These are phyloP conservation scores for Beris morrisii DNA, from an alignment of 2,888 invertebrate genomes.

Conservation along the genomic window DNA sequence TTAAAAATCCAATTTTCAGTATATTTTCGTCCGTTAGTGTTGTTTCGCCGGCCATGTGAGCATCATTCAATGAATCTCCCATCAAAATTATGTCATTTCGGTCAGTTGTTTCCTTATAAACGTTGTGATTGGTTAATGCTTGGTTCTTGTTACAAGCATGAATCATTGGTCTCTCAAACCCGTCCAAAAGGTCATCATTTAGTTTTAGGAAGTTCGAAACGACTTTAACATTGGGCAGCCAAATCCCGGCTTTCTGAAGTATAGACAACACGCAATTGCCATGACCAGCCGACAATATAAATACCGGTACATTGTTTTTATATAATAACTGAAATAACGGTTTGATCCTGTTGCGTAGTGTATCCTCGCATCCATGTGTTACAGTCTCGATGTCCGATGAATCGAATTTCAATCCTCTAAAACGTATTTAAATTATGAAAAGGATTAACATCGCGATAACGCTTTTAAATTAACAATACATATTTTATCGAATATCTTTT, in stretches of 20 bases:
- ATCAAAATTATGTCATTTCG: slow-evolving; percentile 82
- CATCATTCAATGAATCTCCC: slow-evolving; percentile 92
- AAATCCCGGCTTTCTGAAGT: slow-evolving; percentile 65
- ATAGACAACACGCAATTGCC: slow-evolving; percentile 85
- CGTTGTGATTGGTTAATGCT: slow-evolving; percentile 71
- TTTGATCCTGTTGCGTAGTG: slow-evolving; percentile 66
- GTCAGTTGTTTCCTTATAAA: slow-evolving; percentile 66
- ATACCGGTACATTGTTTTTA: slow-evolving; percentile 72
- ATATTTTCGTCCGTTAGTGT: slow-evolving; percentile 72
- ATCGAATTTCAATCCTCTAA: neutral
- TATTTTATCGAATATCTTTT: too few relatives aligned
- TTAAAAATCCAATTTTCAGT: slow-evolving; percentile 90
- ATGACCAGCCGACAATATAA: slow-evolving; percentile 94
- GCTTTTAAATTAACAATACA: too few relatives aligned
- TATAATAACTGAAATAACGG: slow-evolving; percentile 68
- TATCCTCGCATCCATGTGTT: slow-evolving; percentile 57
- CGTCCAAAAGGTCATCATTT: slow-evolving; percentile 65
- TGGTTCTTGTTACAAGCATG: slow-evolving; percentile 96
- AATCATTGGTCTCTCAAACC: slow-evolving; percentile 76
- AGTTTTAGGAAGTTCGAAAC: slow-evolving; percentile 86
- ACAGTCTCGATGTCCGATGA: slow-evolving; percentile 60
- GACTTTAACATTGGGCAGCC: slow-evolving; percentile 64
- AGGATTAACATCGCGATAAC: too few relatives aligned
- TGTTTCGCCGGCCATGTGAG: slow-evolving; percentile 84
- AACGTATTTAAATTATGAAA: too few relatives aligned